Conservation (phyloP, 2,888 invertebrate species). For the Perizoma affinitatum region DNA sequence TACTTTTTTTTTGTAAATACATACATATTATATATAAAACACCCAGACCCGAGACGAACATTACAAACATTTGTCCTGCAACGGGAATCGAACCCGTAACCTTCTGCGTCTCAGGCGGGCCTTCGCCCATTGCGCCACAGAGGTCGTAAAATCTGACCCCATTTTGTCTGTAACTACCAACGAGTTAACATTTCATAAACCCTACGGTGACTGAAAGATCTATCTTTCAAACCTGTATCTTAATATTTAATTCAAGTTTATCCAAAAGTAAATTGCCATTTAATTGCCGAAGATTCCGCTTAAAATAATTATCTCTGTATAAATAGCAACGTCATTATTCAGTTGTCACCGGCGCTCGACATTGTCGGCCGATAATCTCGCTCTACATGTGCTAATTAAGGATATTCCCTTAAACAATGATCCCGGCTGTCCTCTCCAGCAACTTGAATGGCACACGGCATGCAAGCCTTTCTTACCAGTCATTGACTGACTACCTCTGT, state of each 20-base stretch:
- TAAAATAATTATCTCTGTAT: constrained; percentile 51
- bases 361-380: constrained; percentile 71
- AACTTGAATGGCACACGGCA: constrained; percentile 63
- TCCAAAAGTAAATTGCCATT: constrained; percentile 34
- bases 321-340: constrained; percentile 70
- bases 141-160: too few species aligned
- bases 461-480: constrained; percentile 63
- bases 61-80: too few species aligned
- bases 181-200: too few species aligned
- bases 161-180: too few species aligned
- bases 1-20: too few species aligned
- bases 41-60: too few species aligned
- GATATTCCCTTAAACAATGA: constrained; percentile 74
- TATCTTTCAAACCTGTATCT: neutral
- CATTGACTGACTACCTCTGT: constrained; percentile 72
- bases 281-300: constrained; percentile 40
- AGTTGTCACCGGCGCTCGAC: constrained; percentile 67
- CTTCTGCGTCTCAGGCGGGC: too few species aligned
- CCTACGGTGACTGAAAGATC: too few species aligned
- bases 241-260: constrained; percentile 26
- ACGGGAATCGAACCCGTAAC: too few species aligned
- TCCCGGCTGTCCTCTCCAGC: constrained; percentile 63
- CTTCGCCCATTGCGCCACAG: too few species aligned
- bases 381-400: constrained; percentile 80
- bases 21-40: too few species aligned